Evolutionary conservation across 2,888 invertebrate genomes (phyloP), one percentile per base, ranked within the genome.

Genomic region (Netelia melanura): DNA sequence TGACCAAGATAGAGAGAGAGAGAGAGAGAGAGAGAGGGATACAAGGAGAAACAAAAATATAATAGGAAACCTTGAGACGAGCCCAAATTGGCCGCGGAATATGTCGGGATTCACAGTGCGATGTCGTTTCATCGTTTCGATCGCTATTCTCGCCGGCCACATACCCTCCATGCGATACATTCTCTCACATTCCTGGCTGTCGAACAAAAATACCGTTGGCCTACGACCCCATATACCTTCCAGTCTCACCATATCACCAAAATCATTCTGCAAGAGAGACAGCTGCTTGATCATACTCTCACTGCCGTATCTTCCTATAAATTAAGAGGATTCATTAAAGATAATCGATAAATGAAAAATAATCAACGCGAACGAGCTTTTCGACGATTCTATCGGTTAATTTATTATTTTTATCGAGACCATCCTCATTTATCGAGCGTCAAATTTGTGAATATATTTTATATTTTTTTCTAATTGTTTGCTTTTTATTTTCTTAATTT

Each of bases 81-180:
- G 82, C n/a, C 92, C 91, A 14, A 85, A 84, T n/a, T 87, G 76
- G 6, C 88, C 91, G 48, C 89, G 89, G 85, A 94, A 95, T 3
- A 95, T 83, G 80, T 94, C 93, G 6, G 93, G 91, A 25, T 94
- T 92, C 84, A 90, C 88, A 9, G 89, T 89, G 10, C 94, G 91
- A 88, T 95, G 95, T 82, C 94, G 89, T 5, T 86, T 84, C 30
- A 95, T 87, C 0, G 93, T 89, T 10, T 94, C 93, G 54, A 94
- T 86, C 0, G 93, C 92, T 1, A 92, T 88, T 72, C 95, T 91
- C 2, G 85, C 71, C 0, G 95, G 95, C 93, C 94, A 94, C 8
- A 88, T 81, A 2, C 95, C 95, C 89, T 95, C 94, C 11, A 93
- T 91, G 25, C 95, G 93, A 87, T 93, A 94, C 64, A 95, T 89